Evolutionary conservation across 2,888 invertebrate species (phyloP).

Genomic region (Agelastica alni): DNA sequence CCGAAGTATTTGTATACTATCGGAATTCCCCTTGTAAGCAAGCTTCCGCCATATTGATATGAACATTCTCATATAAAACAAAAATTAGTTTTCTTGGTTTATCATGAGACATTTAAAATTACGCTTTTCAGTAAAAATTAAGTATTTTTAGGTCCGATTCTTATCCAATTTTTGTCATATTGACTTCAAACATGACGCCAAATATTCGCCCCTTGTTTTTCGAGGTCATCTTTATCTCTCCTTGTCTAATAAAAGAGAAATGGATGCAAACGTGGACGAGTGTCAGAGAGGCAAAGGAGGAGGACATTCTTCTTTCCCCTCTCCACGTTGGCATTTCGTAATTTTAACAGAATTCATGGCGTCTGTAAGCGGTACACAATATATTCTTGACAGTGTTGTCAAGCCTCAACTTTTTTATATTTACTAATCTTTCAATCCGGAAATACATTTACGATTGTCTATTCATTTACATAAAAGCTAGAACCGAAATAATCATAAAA

Average conservation of each 20-base stretch:
- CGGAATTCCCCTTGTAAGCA: constrained; percentile 1
- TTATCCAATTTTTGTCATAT: constrained; percentile 4
- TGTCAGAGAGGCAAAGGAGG: constrained; percentile 4
- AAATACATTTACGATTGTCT: too few relatives aligned
- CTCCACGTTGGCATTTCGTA: constrained; percentile 17
- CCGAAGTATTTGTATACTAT: too few relatives aligned
- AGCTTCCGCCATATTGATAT: not conserved
- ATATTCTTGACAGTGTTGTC: constrained; percentile 1
- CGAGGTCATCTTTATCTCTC: constrained; percentile 9
- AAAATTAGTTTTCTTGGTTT: constrained; percentile 1
- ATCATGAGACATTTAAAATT: not conserved
- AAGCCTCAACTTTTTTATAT: too few relatives aligned
- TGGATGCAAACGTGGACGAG: not conserved
- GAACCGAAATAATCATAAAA: too few relatives aligned
- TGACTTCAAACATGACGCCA: constrained; percentile 10
- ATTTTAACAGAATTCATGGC: constrained; percentile 19
- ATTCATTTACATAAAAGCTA: too few relatives aligned
- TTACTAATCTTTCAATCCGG: too few relatives aligned
- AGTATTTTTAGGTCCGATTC: constrained; percentile 5
- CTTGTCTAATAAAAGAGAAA: constrained; percentile 13
- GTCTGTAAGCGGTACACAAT: constrained; percentile 7
- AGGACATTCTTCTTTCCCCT: constrained; percentile 5
- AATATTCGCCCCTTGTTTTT: constrained; percentile 12
- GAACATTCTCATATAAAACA: not conserved
- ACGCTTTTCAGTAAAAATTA: constrained; percentile 2